Percentiles rank a stretch among this genome's conserved stretches.
These are phyloP conservation scores for Polypedilum pembai DNA, from an alignment of 1,140 invertebrate genomes.

Conservation along the genomic window DNA sequence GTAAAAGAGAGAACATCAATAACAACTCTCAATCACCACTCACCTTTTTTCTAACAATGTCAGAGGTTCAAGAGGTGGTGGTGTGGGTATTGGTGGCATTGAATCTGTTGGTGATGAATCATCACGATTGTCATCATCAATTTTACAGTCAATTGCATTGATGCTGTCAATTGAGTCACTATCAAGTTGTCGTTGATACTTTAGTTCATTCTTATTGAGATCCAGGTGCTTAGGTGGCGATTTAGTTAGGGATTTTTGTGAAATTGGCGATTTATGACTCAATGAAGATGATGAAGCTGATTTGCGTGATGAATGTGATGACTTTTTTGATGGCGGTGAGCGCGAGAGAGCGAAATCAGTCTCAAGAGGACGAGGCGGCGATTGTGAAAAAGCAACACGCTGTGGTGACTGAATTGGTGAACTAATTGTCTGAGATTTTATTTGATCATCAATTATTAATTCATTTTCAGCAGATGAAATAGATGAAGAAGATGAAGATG, in stretches of 20 bases:
- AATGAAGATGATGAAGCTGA: background rate
- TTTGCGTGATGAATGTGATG: background rate
- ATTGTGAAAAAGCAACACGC: background rate
- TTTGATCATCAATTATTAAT: background rate
- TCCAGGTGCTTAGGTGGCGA: background rate
- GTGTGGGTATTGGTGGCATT: constrained; percentile 21
- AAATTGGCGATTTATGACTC: background rate
- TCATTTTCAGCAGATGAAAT: background rate
- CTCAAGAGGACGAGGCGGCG: background rate
- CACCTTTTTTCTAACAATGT: constrained; percentile 5
- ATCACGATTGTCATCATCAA: constrained; percentile 25
- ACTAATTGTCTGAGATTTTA: background rate
- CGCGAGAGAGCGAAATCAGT: background rate
- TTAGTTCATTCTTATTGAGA: background rate
- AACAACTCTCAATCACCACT: background rate
- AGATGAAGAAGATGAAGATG: constrained; percentile 20
- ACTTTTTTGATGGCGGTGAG: constrained; percentile 20
- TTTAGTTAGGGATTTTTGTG: background rate
- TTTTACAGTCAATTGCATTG: constrained; percentile 21
- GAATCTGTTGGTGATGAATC: constrained; percentile 21
- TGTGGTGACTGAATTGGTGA: background rate
- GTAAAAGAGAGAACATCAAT: no score
- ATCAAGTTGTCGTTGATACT: background rate
- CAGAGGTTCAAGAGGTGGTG: background rate
- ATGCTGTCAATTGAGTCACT: constrained; percentile 23